Conservation (phyloP, 2,888 invertebrate species). For the Drosophila birchii region DNA sequence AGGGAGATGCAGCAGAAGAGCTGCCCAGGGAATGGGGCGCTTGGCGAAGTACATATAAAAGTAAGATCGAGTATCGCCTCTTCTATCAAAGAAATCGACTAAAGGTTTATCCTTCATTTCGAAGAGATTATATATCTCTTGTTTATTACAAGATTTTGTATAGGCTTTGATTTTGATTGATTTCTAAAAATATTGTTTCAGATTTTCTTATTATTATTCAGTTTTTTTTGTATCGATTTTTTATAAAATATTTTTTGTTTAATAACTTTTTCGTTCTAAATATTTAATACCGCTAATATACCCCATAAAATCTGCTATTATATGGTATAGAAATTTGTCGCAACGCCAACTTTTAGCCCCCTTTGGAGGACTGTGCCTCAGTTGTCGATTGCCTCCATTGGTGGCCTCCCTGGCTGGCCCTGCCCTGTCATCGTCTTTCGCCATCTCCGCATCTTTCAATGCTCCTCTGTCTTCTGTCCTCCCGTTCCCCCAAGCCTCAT, state of each 20-base stretch:
- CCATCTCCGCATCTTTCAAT: conserved; percentile 14
- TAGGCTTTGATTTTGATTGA: too few relatives aligned
- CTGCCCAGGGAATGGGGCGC: conserved; percentile 1
- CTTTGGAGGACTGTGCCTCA: conserved; percentile 3
- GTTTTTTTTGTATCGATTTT: too few relatives aligned
- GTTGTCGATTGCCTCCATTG: conserved; percentile 43
- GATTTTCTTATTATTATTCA: background rate
- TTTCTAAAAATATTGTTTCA: too few relatives aligned
- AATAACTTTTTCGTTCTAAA: background rate
- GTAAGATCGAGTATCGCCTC: conserved; percentile 18
- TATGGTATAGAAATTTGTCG: conserved; percentile 63
- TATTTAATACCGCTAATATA: background rate
- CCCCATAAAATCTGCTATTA: background rate
- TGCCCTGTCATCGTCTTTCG: conserved; percentile 32
- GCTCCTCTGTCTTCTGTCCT: background rate
- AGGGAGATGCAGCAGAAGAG: conserved; percentile 15
- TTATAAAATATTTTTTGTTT: background rate
- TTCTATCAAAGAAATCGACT: background rate
- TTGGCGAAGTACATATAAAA: background rate
- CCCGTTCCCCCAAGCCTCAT: background rate
- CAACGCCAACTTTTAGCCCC: conserved; percentile 66
- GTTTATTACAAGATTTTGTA: too few relatives aligned
- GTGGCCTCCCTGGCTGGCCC: conserved; percentile 33
- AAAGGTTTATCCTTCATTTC: background rate
- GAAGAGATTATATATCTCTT: background rate